These are phyloP conservation scores for Flabesymbios commensalis DNA, from an alignment of 2,888 invertebrate species.

Conservation along the genomic window DNA sequence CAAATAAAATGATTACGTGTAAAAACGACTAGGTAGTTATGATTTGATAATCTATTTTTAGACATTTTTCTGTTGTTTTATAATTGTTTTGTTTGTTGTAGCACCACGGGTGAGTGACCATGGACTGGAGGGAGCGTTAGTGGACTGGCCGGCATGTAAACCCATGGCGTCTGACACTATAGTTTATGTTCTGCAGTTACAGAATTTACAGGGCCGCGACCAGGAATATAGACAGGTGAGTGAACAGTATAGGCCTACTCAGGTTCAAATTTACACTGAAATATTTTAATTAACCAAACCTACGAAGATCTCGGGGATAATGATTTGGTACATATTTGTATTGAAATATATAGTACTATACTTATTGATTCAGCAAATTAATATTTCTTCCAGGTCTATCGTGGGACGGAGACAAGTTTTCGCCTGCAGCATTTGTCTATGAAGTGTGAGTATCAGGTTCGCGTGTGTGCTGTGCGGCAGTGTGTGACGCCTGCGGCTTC, in stretches of 20 bases:
- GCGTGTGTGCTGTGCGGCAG: constrained; percentile 76
- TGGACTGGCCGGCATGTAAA: constrained; percentile 72
- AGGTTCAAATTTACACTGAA: not conserved
- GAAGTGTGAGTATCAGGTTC: constrained; percentile 76
- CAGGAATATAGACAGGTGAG: constrained; percentile 15
- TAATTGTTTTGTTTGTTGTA: too few relatives aligned
- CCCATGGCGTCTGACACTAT: constrained; percentile 70
- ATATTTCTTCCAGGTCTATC: constrained; percentile 61
- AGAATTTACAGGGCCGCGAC: constrained; percentile 18
- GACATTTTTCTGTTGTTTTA: not conserved
- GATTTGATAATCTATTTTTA: too few relatives aligned
- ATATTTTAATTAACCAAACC: not conserved
- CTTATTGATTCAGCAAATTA: not conserved
- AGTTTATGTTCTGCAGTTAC: constrained; percentile 76
- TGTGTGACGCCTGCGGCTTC: constrained; percentile 70
- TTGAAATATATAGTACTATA: not conserved
- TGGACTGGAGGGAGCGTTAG: constrained; percentile 66
- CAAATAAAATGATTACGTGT: too few relatives aligned
- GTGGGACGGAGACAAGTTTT: constrained; percentile 62
- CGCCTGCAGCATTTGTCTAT: constrained; percentile 72
- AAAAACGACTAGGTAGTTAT: too few relatives aligned
- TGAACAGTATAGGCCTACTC: not conserved
- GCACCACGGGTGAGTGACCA: constrained; percentile 70
- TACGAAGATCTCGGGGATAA: not conserved
- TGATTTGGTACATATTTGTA: not conserved